Evolutionary conservation across 2,888 invertebrate genomes (phyloP), one percentile per base, ranked within the genome.

Genomic region (Adineta ricciae): DNA sequence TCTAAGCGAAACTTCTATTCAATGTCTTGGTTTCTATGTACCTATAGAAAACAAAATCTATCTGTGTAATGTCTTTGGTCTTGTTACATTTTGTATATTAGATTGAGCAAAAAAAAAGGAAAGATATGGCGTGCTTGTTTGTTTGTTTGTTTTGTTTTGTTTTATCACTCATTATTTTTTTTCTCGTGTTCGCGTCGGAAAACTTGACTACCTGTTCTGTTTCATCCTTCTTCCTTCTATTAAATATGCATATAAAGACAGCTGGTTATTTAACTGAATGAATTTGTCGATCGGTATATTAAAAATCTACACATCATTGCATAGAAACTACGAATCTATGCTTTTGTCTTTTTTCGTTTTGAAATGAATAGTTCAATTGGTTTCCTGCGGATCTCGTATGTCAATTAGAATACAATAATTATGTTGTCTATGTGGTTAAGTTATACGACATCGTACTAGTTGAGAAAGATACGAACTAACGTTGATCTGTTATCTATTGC

Each of bases 71-170:
- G 64, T 64, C 32, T 64, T 16, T 64, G 64, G 64, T 64, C 32
- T 64, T 64, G 64, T 64, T 64, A 64, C 64, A 64, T 64, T 64
- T 64, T 64, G 64, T 64, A 64, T 64, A 64, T 64, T 64, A 64
- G 64, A 64, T 64, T 64, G 64, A 64, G 27, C 64, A 32, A 64
- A 36, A 14, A 64, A 56, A 56, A 64, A 50, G 50, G 46, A 46
- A 64, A 64, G 64, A 36, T 64, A 64, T 36, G 2, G 32, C 32
- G 64, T 32, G 64, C 64, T 64, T 64, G 64, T 64, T 64, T 64
- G 64, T 32, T 32, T 64, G 32, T 64, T 56, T 56, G n/a, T 24
- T 56, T 56, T 64, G 32, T 64, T 64, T 64, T 64, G 64, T 64
- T 64, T 64, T 64, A 64, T 32, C 64, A 64, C 32, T 54, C 54